These are phyloP conservation scores for Astatoreochromis straeleni DNA, from an alignment of 2,113 vertebrate genomes.

Conservation along the genomic window DNA sequence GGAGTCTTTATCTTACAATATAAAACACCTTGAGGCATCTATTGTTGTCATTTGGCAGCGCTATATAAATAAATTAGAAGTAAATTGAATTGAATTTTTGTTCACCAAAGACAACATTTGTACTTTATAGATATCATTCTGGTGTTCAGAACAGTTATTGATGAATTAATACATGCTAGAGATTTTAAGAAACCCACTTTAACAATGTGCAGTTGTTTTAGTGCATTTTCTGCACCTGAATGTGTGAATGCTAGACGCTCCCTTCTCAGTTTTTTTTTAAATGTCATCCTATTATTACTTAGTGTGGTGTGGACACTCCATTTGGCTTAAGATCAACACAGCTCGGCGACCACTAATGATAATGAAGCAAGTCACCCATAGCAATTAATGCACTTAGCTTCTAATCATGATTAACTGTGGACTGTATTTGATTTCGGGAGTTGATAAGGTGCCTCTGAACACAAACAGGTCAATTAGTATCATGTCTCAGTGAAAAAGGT, in stretches of 20 bases:
- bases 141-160: background rate
- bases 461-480: constrained; percentile 42
- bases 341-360: constrained; percentile 17
- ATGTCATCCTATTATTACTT: background rate
- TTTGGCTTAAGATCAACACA: constrained; percentile 10
- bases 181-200: fast-evolving
- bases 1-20: background rate
- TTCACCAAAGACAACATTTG: background rate
- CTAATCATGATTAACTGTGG: constrained; percentile 49
- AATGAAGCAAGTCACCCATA: constrained; percentile 32
- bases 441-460: constrained; percentile 32
- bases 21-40: background rate
- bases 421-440: constrained; percentile 30
- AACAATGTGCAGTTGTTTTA: background rate
- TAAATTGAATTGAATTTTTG: background rate
- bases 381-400: constrained; percentile 45
- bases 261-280: background rate
- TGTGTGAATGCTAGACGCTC: background rate
- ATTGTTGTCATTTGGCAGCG: background rate
- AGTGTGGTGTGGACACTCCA: background rate
- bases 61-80: background rate
- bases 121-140: background rate
- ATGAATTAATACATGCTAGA: background rate
- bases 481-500: background rate
- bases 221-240: background rate